Percentiles rank a stretch among this genome's conserved stretches.
Conservation (phyloP, 1,140 invertebrate species). For the Conus betulinus region DNA sequence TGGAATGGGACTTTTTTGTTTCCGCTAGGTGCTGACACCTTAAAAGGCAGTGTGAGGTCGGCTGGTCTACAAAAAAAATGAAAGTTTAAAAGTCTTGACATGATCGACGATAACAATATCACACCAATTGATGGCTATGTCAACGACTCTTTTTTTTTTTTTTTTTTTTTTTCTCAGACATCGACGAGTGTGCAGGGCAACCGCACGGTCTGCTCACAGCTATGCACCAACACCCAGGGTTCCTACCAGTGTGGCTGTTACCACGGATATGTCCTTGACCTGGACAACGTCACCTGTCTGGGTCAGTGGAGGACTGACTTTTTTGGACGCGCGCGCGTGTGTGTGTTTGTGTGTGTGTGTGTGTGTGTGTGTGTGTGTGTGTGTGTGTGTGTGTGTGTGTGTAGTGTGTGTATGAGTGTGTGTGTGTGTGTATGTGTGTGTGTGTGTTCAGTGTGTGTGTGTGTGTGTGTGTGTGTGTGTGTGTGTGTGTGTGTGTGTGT, state of each 20-base stretch:
- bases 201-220: conserved; percentile 72
- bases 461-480: not conserved
- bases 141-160: not conserved
- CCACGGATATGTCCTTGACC: conserved; percentile 23
- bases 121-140: too few species aligned
- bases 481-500: too few species aligned
- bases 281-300: conserved; percentile 14
- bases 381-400: not conserved
- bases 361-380: not conserved
- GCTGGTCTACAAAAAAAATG: too few species aligned
- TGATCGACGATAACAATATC: too few species aligned
- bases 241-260: conserved; percentile 57
- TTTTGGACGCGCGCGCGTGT: not conserved
- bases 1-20: too few species aligned
- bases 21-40: too few species aligned
- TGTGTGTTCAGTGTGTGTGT: not conserved
- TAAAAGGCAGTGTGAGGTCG: too few species aligned
- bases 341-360: not conserved
- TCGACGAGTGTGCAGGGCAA: conserved; percentile 68
- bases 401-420: too few species aligned
- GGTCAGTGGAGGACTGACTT: conserved; percentile 13
- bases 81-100: too few species aligned
- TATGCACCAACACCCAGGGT: conserved; percentile 59
- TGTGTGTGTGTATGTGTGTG: not conserved
- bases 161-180: conserved; percentile 48